Percentiles rank a stretch among this genome's conserved stretches.
These are phyloP conservation scores for Oncorhynchus tshawytscha DNA, from an alignment of 2,113 vertebrate genomes.

Conservation along the genomic window DNA sequence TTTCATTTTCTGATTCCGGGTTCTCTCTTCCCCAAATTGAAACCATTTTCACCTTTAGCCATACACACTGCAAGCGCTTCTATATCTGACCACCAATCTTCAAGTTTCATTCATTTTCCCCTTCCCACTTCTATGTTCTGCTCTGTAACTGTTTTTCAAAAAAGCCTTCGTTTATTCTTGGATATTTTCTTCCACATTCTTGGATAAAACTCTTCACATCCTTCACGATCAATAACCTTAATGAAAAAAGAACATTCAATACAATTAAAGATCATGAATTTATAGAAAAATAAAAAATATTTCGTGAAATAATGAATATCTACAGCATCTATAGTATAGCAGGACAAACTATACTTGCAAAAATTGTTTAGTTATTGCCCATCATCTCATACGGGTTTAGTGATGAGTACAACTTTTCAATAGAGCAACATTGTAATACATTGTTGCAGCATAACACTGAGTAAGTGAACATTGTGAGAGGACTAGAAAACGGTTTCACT, in stretches of 20 bases:
- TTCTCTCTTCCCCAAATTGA: conserved; percentile 93
- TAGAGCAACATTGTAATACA: too few relatives aligned
- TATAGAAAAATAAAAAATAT: conserved; percentile 76
- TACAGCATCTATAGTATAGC: conserved; percentile 23
- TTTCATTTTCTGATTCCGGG: conserved; percentile 90
- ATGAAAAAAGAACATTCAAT: conserved; percentile 99
- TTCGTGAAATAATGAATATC: conserved; percentile 69
- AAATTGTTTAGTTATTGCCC: background rate
- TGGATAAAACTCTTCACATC: conserved; percentile 99
- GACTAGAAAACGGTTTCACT: too few relatives aligned
- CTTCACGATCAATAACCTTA: conserved; percentile 99
- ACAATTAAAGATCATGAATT: conserved; percentile 93
- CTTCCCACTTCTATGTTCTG: conserved; percentile 97
- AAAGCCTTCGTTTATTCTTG: conserved; percentile 99
- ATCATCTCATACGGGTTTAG: background rate
- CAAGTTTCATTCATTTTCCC: conserved; percentile 86
- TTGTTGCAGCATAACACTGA: too few relatives aligned
- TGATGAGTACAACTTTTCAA: too few relatives aligned
- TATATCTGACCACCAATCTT: conserved; percentile 94
- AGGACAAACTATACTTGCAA: conserved; percentile 34
- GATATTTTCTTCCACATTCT: conserved; percentile 96
- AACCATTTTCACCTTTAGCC: conserved; percentile 94
- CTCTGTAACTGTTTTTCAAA: conserved; percentile 95
- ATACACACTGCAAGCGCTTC: conserved; percentile 91
- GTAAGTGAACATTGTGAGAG: too few relatives aligned